phyloP scores from a whole-genome alignment of 2,113 vertebrate species.

The Sturnus vulgaris region DNA sequence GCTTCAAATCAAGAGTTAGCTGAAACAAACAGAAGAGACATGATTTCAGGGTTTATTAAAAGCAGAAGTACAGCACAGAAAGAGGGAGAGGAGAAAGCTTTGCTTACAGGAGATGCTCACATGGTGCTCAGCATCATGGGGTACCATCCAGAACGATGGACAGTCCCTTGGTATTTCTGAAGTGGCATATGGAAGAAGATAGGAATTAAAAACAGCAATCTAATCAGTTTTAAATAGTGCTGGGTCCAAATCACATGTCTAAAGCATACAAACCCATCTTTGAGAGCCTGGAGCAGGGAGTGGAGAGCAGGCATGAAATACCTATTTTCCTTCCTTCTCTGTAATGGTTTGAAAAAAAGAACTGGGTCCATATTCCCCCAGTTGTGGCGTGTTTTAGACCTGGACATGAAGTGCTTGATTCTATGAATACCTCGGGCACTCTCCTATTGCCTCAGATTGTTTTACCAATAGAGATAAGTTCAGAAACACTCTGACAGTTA shows the following conservation, averaged over 20 bases:
- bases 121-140: neutral
- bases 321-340: neutral
- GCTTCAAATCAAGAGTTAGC: neutral
- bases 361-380: neutral
- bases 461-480: conserved; percentile 41
- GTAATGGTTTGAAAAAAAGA: neutral
- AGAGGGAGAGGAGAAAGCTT: neutral
- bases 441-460: neutral
- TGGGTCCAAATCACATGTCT: neutral
- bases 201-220: neutral
- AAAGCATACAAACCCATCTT: neutral
- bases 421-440: neutral
- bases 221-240: neutral
- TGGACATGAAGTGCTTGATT: neutral
- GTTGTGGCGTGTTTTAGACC: fast-evolving
- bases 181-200: neutral
- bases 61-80: neutral
- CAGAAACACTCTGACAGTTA: neutral
- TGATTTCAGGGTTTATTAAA: neutral
- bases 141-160: fast-evolving
- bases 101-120: neutral
- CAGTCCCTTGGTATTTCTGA: neutral
- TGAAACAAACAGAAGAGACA: conserved; percentile 12
- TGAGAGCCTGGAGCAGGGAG: neutral
- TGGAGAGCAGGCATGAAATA: neutral